phyloP scores from a whole-genome alignment of 2,113 vertebrate genomes.

The Crotalus tigris region DNA sequence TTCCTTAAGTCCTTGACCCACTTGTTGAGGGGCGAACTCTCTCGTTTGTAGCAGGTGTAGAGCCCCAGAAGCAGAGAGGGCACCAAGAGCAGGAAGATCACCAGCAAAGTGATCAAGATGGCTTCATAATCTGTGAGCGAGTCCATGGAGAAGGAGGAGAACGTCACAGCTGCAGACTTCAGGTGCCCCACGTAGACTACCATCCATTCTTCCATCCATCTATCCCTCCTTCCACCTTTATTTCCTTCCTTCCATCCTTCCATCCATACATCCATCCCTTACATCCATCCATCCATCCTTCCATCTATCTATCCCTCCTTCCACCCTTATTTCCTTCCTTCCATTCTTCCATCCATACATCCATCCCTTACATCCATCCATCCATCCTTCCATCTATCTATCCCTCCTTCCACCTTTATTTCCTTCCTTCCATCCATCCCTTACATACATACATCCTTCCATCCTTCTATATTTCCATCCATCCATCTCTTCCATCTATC shows the following conservation, averaged over 20 bases:
- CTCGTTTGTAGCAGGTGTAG: slow-evolving; percentile 79
- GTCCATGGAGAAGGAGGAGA: not conserved
- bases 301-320: too few relatives aligned
- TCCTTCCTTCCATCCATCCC: too few relatives aligned
- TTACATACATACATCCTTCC: too few relatives aligned
- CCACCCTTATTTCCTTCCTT: not conserved
- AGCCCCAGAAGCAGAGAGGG: slow-evolving; percentile 66
- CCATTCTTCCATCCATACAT: not conserved
- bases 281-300: too few relatives aligned
- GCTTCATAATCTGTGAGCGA: slow-evolving; percentile 68
- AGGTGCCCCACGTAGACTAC: rapidly evolving
- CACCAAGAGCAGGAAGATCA: slow-evolving; percentile 81
- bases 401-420: too few relatives aligned
- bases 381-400: too few relatives aligned
- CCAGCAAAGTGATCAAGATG: slow-evolving; percentile 70
- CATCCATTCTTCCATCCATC: too few relatives aligned
- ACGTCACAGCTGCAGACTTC: not conserved
- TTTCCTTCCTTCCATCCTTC: not conserved
- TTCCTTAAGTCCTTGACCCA: slow-evolving; percentile 73
- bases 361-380: too few relatives aligned
- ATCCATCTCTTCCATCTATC: too few relatives aligned
- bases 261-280: too few relatives aligned
- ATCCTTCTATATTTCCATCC: too few relatives aligned
- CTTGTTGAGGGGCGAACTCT: slow-evolving; percentile 69
- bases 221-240: too few relatives aligned